Evolutionary conservation across 2,888 invertebrate species (phyloP).

Genomic region (Nemotelus pantherinus): DNA sequence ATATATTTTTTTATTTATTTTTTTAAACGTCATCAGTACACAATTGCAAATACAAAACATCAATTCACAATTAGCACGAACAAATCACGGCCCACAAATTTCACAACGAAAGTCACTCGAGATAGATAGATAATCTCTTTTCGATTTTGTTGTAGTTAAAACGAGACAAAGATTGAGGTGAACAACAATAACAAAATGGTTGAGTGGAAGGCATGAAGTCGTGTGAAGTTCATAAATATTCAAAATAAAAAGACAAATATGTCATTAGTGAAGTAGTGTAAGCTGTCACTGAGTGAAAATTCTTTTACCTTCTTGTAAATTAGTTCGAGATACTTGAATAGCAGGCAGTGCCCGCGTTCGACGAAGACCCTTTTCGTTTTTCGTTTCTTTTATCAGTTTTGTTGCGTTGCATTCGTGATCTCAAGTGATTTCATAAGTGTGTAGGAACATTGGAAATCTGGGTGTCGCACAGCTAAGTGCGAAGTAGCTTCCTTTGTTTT

Average conservation of each 20-base stretch:
- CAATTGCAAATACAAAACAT: too few species aligned
- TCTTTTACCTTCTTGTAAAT: constrained; percentile 18
- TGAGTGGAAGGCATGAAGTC: background rate
- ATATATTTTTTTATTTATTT: too few species aligned
- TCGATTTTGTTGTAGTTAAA: background rate
- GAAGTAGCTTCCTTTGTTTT: constrained; percentile 30
- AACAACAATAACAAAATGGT: constrained; percentile 18
- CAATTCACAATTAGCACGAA: too few species aligned
- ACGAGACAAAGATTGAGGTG: background rate
- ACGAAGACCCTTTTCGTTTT: constrained; percentile 16
- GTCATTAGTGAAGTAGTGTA: constrained; percentile 32
- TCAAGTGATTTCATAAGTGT: background rate
- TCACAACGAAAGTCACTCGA: too few species aligned
- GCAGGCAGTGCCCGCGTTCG: constrained; percentile 1
- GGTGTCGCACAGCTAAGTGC: constrained; percentile 6
- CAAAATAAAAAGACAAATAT: constrained; percentile 39
- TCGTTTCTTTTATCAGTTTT: constrained; percentile 36
- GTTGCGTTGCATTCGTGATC: constrained; percentile 14
- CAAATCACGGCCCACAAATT: too few species aligned
- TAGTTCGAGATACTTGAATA: constrained; percentile 1
- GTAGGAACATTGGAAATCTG: background rate
- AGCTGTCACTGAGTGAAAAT: constrained; percentile 40
- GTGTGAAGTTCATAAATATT: constrained; percentile 25
- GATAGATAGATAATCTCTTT: too few species aligned
- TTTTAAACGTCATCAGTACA: too few species aligned